Base-by-base conservation (phyloP, 1,140 invertebrate species). In the Camponotus vicinus region DNA sequence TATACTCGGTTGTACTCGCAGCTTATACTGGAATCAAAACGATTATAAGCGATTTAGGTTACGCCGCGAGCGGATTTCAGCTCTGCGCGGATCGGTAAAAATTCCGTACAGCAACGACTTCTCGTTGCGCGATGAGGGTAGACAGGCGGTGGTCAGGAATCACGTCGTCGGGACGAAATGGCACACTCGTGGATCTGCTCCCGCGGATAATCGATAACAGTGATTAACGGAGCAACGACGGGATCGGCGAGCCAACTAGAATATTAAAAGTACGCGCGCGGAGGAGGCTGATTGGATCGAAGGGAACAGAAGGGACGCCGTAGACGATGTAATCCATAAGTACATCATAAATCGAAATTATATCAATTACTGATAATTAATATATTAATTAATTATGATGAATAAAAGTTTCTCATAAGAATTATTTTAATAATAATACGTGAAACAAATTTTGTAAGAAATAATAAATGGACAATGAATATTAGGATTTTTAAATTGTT, bases 21-120 rank as follows among this genome's bases (percentile, higher is more conserved):
- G 73, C 83, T 88, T 86, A 85, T 82, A 76, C 59, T 66, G 75
- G 76, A 83, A 90, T 91, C 89, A 11, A 67, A 90, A 84, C 87
- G 79, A 88, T 90, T 86, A 90, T 77, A 86, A 88, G 86, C 89
- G 87, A 90, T 86, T 67, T 52, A 79, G 73, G 49, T 85, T 86
- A 79, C 86, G 88, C 89, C 55, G 34, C 34, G 77, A 77, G 89
- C 88, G 77, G 64, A 88, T 90, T 86, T 87, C 86, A 71, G 75
- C 21, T 49, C 42, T 13, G 66, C 57, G 21, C 42, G 61, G 61
- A 86, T 83, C 77, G 64, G 64, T 49, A 75, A 78, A 83, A 73
- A 73, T 75, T 70, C 69, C 69, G 69, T 15, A 52, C 18, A 45
- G 69, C 69, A 75, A 63, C 55, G 45, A 59, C 66, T 70, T 52